A percentile compares a stretch with the other conserved stretches of the same genome.
These are phyloP conservation scores for Pogonognathellus flavescens DNA, from an alignment of 1,140 invertebrate species.

Conservation along the genomic window DNA sequence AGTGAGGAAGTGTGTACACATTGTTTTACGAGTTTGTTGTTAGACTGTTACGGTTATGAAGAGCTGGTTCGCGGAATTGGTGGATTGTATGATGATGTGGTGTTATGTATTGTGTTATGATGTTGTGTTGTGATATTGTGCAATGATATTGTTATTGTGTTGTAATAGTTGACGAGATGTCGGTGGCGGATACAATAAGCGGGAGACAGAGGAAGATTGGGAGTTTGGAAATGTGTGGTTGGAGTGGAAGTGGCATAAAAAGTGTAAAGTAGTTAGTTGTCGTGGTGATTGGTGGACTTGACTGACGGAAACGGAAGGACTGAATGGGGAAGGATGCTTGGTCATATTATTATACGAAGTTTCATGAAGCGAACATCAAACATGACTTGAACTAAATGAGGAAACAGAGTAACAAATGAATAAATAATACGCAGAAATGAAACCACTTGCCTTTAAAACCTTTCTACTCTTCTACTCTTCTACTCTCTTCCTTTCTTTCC, in stretches of 20 bases:
- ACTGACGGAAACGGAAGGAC: conserved; percentile 6
- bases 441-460: conserved; percentile 54
- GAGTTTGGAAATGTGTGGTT: background rate
- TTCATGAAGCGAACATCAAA: conserved; percentile 49
- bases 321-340: conserved; percentile 13
- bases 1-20: too few relatives aligned
- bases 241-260: conserved; percentile 35
- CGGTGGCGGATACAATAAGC: too few relatives aligned
- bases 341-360: conserved; percentile 25
- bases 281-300: background rate
- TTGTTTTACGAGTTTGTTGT: too few relatives aligned
- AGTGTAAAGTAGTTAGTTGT: conserved; percentile 29
- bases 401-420: conserved; percentile 56
- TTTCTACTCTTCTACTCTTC: background rate
- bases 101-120: too few relatives aligned
- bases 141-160: too few relatives aligned
- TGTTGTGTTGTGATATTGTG: too few relatives aligned
- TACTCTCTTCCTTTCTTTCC: background rate
- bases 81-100: too few relatives aligned
- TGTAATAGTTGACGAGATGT: too few relatives aligned
- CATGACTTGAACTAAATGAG: conserved; percentile 56
- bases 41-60: too few relatives aligned
- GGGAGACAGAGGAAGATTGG: background rate
- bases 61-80: too few relatives aligned
- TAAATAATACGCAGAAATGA: conserved; percentile 54